Base-by-base conservation (phyloP, 1,140 invertebrate species). In the Ooceraea biroi region DNA sequence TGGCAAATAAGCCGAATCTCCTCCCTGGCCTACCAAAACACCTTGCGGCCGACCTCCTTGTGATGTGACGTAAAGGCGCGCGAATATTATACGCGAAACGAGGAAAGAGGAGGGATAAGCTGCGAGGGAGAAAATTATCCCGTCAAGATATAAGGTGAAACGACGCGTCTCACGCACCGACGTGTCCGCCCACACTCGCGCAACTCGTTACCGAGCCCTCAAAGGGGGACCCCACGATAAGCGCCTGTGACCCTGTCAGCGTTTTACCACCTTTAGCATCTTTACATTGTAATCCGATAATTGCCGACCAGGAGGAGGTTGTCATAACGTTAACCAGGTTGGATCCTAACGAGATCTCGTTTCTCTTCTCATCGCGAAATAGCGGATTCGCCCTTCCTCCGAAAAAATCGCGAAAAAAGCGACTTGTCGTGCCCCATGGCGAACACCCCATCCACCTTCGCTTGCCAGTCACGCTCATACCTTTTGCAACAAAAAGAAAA, bases 161-260 rank as follows among this genome's bases (percentile, higher is more conserved):
- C 74, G 84, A 77, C 65, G 76, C 73, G 85, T 90, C 86, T 88
- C 90, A 52, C 76, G 89, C 88, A 90, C 89, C 88, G 86, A 86
- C 86, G 77, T 86, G 89, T 93, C 93, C 93, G 92, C 93, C 93
- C 92, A 93, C 92, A 90, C 91, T 88, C 90, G 88, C 87, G 90
- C 88, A 90, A 89, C 92, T 93, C 90, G 92, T 94, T 93, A 93
- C 78, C 19, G 85, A 84, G 85, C 36, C 41, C 44, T 30, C 60
- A 69, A 36, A 71, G 88, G 74, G 78, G 55, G 74, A 68, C 82
- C 87, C 77, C 85, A 82, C 87, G 87, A 90, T 89, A 86, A 83
- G 89, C 86, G 82, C 41, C 61, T 85, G 89, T 92, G 91, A 91
- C 92, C 91, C 92, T 92, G 91, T 90, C 90, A 91, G 86, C 91